Base-by-base conservation (phyloP, 2,797 vertebrate species). In the Eulemur coronatus region DNA sequence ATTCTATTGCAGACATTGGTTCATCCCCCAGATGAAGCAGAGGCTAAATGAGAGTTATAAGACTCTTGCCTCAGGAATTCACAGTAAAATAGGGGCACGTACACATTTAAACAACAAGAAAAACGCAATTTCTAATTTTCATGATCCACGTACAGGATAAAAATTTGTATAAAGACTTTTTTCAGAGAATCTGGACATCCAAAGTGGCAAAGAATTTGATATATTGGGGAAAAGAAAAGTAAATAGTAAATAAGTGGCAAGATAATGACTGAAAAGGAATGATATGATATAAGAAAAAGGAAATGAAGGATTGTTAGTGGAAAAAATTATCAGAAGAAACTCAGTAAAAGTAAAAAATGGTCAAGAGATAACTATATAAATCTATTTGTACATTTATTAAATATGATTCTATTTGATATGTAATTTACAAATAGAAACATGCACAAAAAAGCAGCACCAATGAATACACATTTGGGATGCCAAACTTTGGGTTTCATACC, bases 341-440 rank as follows among this genome's bases (percentile, higher is more conserved):
- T 89, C 63, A 93, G 17, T 61, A 79, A 89, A 52, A 61, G 10
- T 78, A 41, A 55, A 95, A 80, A 84, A 50, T 15, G 95, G 35
- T 67, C 41, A 67, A 84, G 13, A 33, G 2, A 75, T 82, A 43
- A 67, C 61, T 87, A 46, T n/a, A 55, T 22, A 92, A 73, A 76
- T 67, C 14, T 33, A 72, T n/a, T 50, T 65, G 57, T 15, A 67
- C 55, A 55, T n/a, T 59, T 67, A 78, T 52, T 30, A 85, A 67
- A 48, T 75, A 50, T 38, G 52, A 75, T 33, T 84, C 50, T 84
- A 24, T 84, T 89, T 24, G 1, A 26, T 6, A 50, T 65, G 22
- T 35, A 81, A 90, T 24, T 96, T 87, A 73, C 57, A 94, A 94
- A 75, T 15, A 79, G n/a, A 85, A 50, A 63, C 2, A 89, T 15